Percentiles rank a stretch among this genome's conserved stretches.
These are phyloP conservation scores for Araneus ventricosus DNA, from an alignment of 1,140 invertebrate species.

Conservation along the genomic window DNA sequence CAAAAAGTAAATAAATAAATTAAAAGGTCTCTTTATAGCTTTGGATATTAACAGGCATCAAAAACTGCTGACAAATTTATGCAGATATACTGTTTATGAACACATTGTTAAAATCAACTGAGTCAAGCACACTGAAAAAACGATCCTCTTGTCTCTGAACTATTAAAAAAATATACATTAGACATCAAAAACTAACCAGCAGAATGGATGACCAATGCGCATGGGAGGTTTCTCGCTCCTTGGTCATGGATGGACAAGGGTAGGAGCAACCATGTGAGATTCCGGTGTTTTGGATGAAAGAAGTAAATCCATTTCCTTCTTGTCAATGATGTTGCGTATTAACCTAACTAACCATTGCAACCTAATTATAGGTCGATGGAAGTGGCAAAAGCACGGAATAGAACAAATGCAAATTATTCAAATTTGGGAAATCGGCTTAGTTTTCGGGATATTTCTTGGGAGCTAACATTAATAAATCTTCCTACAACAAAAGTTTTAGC, in stretches of 20 bases:
- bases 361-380: neutral
- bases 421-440: too few species aligned
- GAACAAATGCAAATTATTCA: too few species aligned
- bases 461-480: too few species aligned
- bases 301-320: neutral
- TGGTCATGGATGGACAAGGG: neutral
- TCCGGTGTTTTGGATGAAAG: neutral
- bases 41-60: too few species aligned
- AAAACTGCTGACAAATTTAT: too few species aligned
- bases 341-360: too few species aligned
- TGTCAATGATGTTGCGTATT: neutral
- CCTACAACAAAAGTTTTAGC: too few species aligned
- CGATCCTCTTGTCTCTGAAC: neutral
- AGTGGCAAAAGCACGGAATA: too few species aligned
- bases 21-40: too few species aligned
- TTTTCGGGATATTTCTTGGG: too few species aligned
- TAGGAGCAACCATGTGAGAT: neutral
- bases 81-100: too few species aligned
- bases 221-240: neutral
- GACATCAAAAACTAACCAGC: neutral
- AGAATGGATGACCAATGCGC: neutral
- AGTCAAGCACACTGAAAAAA: neutral
- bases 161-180: neutral
- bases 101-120: neutral
- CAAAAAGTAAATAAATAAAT: too few species aligned